Base-by-base conservation (phyloP, 2,113 vertebrate genomes). In the Saccopteryx bilineata region DNA sequence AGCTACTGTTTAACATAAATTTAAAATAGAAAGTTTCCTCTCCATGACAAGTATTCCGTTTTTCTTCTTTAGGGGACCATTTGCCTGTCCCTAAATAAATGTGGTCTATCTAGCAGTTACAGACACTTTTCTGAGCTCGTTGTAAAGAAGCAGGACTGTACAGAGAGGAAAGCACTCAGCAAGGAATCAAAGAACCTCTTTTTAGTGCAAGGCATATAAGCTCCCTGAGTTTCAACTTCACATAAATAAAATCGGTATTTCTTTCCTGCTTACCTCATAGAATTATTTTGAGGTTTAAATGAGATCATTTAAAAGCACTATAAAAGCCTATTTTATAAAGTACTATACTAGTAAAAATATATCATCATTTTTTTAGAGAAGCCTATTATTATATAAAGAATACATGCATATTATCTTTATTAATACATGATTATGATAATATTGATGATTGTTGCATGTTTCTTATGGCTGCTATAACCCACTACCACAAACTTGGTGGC, bases 261-360 rank as follows among this genome's bases (percentile, higher is more conserved):
- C 10, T 56, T 76, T 65, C 46, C 21, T 13, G 8, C 14, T 78
- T 88, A 83, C 21, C 9, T 79, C 75, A 86, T 8, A 80, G 60
- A 94, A 81, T 66, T 92, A 17, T 89, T 86, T 48, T 90, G 61
- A 92, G 15, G 87, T 71, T 72, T 19, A 90, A 92, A 82, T 76
- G 19, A 50, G 33, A 48, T 75, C 15, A 94, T 50, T 58, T 31
- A 23, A 82, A 78, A 82, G 48, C 48, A 61, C 10, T 63, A 39
- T 90, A 63, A 94, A 87, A 39, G 1, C 17, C 54, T 61, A 39
- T 46, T 63, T 63, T 46, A 5, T 88, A 60, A 83, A 87, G 65
- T 69, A 66, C 33, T 61, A 52, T 75, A 71, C 5, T 39, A 75
- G 24, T 58, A 18, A 81, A 92, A 46, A 31, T 52, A 80, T 28